phyloP scores from a whole-genome alignment of 2,888 invertebrate species.

The Rotaria sp. region DNA sequence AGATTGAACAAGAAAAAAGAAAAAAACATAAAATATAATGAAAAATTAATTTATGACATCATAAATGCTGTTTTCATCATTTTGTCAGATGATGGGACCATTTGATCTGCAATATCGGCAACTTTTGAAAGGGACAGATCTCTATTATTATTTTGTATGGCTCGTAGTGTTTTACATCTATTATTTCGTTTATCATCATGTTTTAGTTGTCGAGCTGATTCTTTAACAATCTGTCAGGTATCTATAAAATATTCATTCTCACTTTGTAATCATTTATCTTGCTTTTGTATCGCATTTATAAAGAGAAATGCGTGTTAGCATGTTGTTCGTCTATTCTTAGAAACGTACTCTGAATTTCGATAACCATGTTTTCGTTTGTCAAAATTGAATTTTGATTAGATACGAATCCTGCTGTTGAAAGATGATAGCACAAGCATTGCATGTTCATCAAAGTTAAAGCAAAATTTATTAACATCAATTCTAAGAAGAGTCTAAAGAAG shows the following conservation, averaged over 20 bases:
- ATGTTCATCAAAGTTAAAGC: too few species aligned
- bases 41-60: not conserved
- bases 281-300: not conserved
- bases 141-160: not conserved
- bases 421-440: too few species aligned
- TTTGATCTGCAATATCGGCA: not conserved
- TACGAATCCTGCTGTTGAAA: too few species aligned
- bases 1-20: not conserved
- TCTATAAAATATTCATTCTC: not conserved
- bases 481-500: not conserved
- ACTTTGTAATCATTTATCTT: not conserved
- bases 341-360: too few species aligned
- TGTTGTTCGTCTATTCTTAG: too few species aligned
- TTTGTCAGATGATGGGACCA: not conserved
- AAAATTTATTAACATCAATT: not conserved
- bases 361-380: too few species aligned
- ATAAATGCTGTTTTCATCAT: not conserved
- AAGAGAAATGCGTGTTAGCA: not conserved
- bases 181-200: not conserved
- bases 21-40: not conserved
- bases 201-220: not conserved
- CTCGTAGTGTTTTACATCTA: not conserved
- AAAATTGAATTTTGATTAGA: too few species aligned
- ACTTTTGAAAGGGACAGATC: not conserved
- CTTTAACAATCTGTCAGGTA: not conserved